phyloP scores from a whole-genome alignment of 2,888 invertebrate species.

The Sipha maydis region DNA sequence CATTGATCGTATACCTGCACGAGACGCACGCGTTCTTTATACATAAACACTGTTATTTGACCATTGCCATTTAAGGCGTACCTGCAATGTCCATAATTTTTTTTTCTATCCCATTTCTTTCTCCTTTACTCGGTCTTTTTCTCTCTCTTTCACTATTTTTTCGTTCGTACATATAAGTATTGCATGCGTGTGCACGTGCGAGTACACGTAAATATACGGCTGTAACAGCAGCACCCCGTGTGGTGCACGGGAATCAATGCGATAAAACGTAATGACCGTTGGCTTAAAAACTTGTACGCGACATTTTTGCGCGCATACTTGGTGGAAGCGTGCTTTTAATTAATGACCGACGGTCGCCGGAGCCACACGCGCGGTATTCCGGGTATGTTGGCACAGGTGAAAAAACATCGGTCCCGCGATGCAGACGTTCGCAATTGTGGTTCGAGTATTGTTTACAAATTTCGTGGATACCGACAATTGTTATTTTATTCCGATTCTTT shows the following conservation, averaged over 20 bases:
- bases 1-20: background rate
- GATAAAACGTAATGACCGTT: slow-evolving; percentile 34
- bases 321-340: slow-evolving; percentile 60
- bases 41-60: slow-evolving; percentile 49
- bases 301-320: slow-evolving; percentile 52
- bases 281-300: slow-evolving; percentile 35
- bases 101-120: background rate
- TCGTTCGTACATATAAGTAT: background rate
- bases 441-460: slow-evolving; percentile 60
- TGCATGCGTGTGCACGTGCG: background rate
- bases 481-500: slow-evolving; percentile 52
- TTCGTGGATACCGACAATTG: slow-evolving; percentile 57
- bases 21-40: slow-evolving; percentile 20
- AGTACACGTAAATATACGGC: background rate
- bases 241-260: background rate
- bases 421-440: slow-evolving; percentile 11
- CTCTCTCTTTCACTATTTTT: background rate
- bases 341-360: slow-evolving; percentile 42
- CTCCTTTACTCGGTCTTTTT: background rate
- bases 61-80: slow-evolving; percentile 50
- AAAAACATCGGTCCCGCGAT: slow-evolving; percentile 50
- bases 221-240: background rate
- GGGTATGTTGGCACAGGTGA: slow-evolving; percentile 58
- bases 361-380: slow-evolving; percentile 48
- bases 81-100: slow-evolving; percentile 39